These are phyloP conservation scores for Galeopsomyia nigrocyanea DNA, from an alignment of 2,888 invertebrate species.

Conservation along the genomic window DNA sequence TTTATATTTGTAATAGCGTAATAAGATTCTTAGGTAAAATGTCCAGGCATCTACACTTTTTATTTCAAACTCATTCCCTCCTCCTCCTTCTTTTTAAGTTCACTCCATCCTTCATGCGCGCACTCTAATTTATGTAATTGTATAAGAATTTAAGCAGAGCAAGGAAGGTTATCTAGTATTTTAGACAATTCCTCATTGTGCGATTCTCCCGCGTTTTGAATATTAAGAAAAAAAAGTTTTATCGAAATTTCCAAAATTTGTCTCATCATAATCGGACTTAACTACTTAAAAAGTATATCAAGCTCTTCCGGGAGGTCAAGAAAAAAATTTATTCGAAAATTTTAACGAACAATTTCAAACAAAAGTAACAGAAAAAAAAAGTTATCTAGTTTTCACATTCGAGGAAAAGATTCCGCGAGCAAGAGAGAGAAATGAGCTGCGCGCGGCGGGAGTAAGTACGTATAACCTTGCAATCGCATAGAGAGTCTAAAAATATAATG, in stretches of 20 bases:
- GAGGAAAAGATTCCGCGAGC: background rate
- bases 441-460: constrained; percentile 31
- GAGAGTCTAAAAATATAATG: constrained; percentile 58
- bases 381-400: background rate
- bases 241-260: too few relatives aligned
- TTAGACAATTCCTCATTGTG: constrained; percentile 5
- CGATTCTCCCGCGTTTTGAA: too few relatives aligned
- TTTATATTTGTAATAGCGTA: too few relatives aligned
- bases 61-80: background rate
- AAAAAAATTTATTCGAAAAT: too few relatives aligned
- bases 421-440: too few relatives aligned
- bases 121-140: background rate
- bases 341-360: too few relatives aligned
- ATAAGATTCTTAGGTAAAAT: background rate
- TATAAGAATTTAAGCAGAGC: constrained; percentile 3
- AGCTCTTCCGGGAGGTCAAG: too few relatives aligned
- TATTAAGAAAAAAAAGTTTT: too few relatives aligned
- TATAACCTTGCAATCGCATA: constrained; percentile 44
- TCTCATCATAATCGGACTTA: background rate
- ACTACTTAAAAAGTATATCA: background rate
- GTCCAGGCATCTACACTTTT: background rate
- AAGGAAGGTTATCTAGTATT: constrained; percentile 15
- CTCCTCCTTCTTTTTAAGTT: background rate
- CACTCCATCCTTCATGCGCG: constrained; percentile 1
- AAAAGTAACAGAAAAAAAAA: too few relatives aligned